Evolutionary conservation across 1,140 invertebrate species (phyloP).

Genomic region (Bicyclus anynana): DNA sequence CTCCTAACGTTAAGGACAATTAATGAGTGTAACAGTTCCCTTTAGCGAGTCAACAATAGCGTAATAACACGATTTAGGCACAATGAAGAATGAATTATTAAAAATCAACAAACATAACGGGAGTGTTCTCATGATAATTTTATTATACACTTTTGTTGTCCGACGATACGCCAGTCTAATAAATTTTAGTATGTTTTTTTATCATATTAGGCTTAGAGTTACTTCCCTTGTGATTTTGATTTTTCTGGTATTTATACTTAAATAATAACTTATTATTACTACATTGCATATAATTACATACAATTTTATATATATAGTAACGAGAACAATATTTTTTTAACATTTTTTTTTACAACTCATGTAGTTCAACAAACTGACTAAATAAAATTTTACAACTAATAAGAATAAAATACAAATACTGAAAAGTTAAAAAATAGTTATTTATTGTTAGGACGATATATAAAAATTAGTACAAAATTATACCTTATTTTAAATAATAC

Average conservation of each 20-base stretch:
- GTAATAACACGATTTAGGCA: slow-evolving; percentile 61
- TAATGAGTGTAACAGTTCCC: slow-evolving; percentile 65
- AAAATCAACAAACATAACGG: slow-evolving; percentile 51
- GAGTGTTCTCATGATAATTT: slow-evolving; percentile 47
- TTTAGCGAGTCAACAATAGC: slow-evolving; percentile 59
- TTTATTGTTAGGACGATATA: no score
- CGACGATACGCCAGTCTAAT: slow-evolving; percentile 11
- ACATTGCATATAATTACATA: no score
- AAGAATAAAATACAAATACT: no score
- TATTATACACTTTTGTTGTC: slow-evolving; percentile 30
- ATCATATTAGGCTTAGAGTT: slow-evolving; percentile 16
- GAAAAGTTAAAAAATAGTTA: no score
- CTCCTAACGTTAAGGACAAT: slow-evolving; percentile 59
- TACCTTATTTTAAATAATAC: no score
- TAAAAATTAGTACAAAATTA: no score
- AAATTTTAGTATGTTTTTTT: slow-evolving; percentile 15
- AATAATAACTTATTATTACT: no score
- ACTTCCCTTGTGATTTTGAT: neutral
- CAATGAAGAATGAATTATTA: slow-evolving; percentile 57
- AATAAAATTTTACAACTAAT: no score
- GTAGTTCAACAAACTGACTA: no score
- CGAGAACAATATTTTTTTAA: no score
- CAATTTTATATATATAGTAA: no score
- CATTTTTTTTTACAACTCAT: no score
- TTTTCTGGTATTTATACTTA: neutral